phyloP scores from a whole-genome alignment of 2,888 invertebrate genomes.

The Caenorhabditis uteleia region DNA sequence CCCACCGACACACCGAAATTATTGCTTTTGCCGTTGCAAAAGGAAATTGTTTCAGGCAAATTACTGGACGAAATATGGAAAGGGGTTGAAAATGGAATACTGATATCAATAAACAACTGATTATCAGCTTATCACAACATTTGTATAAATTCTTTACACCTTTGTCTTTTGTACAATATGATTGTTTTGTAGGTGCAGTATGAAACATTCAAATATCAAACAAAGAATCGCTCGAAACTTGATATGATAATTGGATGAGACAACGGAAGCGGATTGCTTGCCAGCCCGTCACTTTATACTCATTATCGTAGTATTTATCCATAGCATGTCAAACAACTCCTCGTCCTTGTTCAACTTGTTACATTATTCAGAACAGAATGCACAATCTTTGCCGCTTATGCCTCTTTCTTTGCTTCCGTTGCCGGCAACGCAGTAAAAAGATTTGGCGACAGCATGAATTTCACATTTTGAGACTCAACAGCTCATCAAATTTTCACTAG shows the following conservation, averaged over 20 bases:
- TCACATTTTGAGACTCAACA: constrained; percentile 5
- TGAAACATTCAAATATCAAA: constrained; percentile 2
- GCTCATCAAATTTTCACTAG: constrained; percentile 32
- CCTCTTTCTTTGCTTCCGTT: constrained; percentile 23
- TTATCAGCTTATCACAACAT: too few relatives aligned
- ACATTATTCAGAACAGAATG: constrained; percentile 41
- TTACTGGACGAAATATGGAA: constrained; percentile 13
- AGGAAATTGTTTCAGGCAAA: too few relatives aligned
- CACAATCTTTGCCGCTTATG: constrained; percentile 4
- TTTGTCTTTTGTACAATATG: too few relatives aligned
- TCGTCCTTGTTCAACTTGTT: constrained; percentile 14
- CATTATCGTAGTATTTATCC: constrained; percentile 40
- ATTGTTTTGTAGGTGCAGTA: too few relatives aligned
- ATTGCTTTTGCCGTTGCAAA: constrained; percentile 21
- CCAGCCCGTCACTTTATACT: constrained; percentile 30
- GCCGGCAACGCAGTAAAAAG: background rate
- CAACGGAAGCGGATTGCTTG: too few relatives aligned
- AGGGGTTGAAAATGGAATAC: too few relatives aligned
- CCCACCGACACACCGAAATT: constrained; percentile 10
- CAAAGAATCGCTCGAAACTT: constrained; percentile 37
- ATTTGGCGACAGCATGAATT: constrained; percentile 5
- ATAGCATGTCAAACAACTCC: constrained; percentile 33
- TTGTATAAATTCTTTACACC: too few relatives aligned
- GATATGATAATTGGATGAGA: constrained; percentile 63
- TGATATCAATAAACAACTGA: too few relatives aligned